Base-by-base conservation (phyloP, 2,888 invertebrate genomes). In the Drosophila cyrtoloma region DNA sequence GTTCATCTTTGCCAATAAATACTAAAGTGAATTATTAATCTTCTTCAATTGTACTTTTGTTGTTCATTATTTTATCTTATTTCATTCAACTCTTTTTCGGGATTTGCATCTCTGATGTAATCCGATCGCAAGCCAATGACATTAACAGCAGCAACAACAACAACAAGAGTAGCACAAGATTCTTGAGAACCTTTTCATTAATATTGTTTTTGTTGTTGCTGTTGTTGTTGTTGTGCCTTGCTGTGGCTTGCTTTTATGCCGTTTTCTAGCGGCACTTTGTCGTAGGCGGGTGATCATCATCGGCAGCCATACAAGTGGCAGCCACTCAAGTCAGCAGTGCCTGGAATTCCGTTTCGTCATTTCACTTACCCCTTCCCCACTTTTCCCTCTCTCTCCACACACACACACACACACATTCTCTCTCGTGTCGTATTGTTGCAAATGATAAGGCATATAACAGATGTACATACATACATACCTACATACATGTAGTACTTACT, bases 221-320 rank as follows among this genome's bases (percentile, higher is more conserved):
- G 10, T 10, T 32, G 14, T 47, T 47, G n/a, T 44, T 28, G 26
- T 37, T 84, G 71, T 63, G 74, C 71, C 62, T 74, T 56, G 72
- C 56, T 72, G 35, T 71, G 53, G 39, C 19, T 47, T 16, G 47
- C 28, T 47, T 26, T 47, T 26, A 26, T 74, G 67, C 67, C 62
- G 56, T 61, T 76, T 60, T 75, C 71, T 73, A 86, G 80, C 86
- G 80, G 67, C 68, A 77, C 63, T 73, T 80, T 74, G 77, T 86
- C 86, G 81, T 83, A 71, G 86, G 86, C 63, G 82, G 76, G 63
- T 77, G 74, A 39, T 76, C 76, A 71, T 62, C 58, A 56, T 56
- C 37, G 56, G 65, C 68, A 66, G 65, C 72, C 76, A 33, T 71
- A 77, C 22, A 77, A 77, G 66, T 71, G 66, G 32, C 22, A 58